These are phyloP conservation scores for Oncorhynchus mykiss DNA, from an alignment of 2,113 vertebrate genomes.

Conservation along the genomic window DNA sequence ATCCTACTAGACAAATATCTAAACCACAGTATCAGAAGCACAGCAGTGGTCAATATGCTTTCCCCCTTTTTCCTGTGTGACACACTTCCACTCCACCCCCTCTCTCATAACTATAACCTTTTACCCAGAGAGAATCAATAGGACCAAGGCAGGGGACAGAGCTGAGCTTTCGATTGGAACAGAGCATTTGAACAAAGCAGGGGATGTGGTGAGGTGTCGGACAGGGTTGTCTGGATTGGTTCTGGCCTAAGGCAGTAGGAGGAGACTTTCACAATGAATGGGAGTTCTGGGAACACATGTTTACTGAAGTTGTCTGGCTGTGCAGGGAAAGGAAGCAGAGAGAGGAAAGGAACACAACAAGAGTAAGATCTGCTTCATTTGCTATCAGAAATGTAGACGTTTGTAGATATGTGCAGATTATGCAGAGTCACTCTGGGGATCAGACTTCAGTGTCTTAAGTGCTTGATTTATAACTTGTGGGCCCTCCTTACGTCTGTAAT, in stretches of 20 bases:
- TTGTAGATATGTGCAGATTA: neutral
- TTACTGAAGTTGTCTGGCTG: conserved; percentile 49
- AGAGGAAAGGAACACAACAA: conserved; percentile 35
- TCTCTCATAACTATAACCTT: conserved; percentile 60
- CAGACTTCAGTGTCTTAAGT: neutral
- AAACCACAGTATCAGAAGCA: no score
- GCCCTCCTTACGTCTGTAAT: neutral
- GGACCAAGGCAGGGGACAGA: conserved; percentile 39
- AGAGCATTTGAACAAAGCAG: conserved; percentile 52
- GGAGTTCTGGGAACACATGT: conserved; percentile 61
- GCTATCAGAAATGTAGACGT: neutral
- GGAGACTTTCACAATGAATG: conserved; percentile 57
- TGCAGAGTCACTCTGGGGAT: neutral
- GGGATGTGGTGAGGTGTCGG: conserved; percentile 45
- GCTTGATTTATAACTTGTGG: neutral
- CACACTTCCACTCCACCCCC: neutral
- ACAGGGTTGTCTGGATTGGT: conserved; percentile 55
- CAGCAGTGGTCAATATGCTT: neutral
- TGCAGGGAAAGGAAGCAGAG: conserved; percentile 31
- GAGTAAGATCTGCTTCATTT: conserved; percentile 34
- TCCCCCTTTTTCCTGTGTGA: neutral
- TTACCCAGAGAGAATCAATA: conserved; percentile 66
- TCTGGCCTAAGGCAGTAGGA: conserved; percentile 38
- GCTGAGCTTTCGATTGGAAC: conserved; percentile 54
- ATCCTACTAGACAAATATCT: neutral